These are phyloP conservation scores for Callospermophilus lateralis DNA, from an alignment of 2,113 vertebrate species.

Conservation along the genomic window DNA sequence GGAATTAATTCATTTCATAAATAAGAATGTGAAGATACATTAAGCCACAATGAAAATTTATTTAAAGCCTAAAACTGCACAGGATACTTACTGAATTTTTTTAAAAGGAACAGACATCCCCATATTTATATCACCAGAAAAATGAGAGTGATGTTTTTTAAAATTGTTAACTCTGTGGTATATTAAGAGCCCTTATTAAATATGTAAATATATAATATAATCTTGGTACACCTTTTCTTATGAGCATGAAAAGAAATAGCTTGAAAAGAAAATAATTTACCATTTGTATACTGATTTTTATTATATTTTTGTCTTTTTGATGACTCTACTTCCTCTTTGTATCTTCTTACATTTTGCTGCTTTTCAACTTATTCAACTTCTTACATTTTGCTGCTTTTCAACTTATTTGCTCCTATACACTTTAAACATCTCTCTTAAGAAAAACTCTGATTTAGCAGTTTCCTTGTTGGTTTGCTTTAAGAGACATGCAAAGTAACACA, in stretches of 20 bases:
- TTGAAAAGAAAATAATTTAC: neutral
- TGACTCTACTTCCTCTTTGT: constrained; percentile 42
- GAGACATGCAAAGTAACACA: constrained; percentile 6
- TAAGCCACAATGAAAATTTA: neutral
- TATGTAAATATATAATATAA: neutral
- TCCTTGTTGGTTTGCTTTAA: constrained; percentile 43
- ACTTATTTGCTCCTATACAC: neutral
- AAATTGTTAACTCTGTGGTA: neutral
- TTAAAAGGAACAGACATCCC: too few relatives aligned
- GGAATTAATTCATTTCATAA: neutral
- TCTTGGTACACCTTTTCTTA: neutral
- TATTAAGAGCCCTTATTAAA: neutral
- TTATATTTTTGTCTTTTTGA: neutral
- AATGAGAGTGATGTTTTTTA: constrained; percentile 47
- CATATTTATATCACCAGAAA: neutral
- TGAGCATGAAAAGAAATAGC: constrained; percentile 24
- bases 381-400: constrained; percentile 8
- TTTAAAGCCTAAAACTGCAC: neutral
- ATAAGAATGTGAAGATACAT: neutral
- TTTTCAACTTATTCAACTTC: constrained; percentile 24
- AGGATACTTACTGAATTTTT: neutral
- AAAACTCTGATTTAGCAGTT: neutral
- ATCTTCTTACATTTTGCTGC: neutral
- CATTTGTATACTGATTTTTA: neutral
- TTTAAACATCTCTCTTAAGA: constrained; percentile 3